A percentile compares a stretch with the other conserved stretches of the same genome.
Conservation (phyloP, 2,797 vertebrate species). For the Novumbra hubbsi region DNA sequence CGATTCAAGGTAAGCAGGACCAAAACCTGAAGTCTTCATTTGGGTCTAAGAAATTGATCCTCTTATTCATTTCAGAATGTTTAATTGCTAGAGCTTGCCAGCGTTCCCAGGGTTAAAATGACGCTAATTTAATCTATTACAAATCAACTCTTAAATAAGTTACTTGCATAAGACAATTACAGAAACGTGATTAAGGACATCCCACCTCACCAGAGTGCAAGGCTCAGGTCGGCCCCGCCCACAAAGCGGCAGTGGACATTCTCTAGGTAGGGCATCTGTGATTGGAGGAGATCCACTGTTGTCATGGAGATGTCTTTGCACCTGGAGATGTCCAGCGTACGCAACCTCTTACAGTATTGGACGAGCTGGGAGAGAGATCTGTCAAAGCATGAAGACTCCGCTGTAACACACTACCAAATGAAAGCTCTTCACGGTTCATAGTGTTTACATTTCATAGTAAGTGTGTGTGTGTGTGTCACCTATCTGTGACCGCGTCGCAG, state of each 20-base stretch:
- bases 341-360: conserved; percentile 74
- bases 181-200: conserved; percentile 17
- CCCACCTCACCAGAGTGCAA: conserved; percentile 41
- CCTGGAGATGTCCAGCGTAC: conserved; percentile 78
- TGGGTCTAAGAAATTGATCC: not conserved
- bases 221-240: conserved; percentile 67
- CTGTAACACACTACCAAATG: not conserved
- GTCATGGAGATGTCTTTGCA: conserved; percentile 73
- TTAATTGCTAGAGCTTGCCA: not conserved
- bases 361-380: conserved; percentile 74
- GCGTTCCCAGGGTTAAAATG: not conserved
- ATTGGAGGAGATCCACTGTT: conserved; percentile 71
- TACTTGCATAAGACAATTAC: conserved; percentile 6
- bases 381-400: conserved; percentile 24
- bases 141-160: not conserved
- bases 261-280: conserved; percentile 75
- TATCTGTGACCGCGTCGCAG: conserved; percentile 73
- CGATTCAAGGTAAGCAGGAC: not conserved
- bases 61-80: not conserved
- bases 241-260: conserved; percentile 72
- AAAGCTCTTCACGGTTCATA: not conserved
- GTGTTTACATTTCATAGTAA: not conserved
- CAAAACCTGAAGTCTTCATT: not conserved
- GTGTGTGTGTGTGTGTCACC: not conserved
- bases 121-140: not conserved